phyloP scores from a whole-genome alignment of 2,888 invertebrate species.

The Pilophorus perplexus region DNA sequence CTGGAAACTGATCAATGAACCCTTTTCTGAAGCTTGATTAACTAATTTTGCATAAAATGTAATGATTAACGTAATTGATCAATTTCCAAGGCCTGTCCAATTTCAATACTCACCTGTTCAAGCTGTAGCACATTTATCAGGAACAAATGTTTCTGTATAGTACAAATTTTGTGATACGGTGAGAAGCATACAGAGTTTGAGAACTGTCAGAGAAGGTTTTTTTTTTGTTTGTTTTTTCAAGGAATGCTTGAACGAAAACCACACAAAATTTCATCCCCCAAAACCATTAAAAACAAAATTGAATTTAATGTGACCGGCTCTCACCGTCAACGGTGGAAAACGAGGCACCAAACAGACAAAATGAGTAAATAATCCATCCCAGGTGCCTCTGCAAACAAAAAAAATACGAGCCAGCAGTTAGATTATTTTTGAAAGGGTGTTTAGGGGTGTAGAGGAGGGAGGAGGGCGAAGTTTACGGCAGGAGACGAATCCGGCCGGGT shows the following conservation, averaged over 20 bases:
- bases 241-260: background rate
- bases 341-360: conserved; percentile 44
- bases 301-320: conserved; percentile 43
- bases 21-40: too few relatives aligned
- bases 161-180: too few relatives aligned
- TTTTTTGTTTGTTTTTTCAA: conserved; percentile 1
- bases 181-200: conserved; percentile 43
- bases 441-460: too few relatives aligned
- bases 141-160: too few relatives aligned
- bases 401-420: background rate
- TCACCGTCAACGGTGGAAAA: conserved; percentile 41
- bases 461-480: too few relatives aligned
- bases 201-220: conserved; percentile 40
- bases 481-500: too few relatives aligned
- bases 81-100: too few relatives aligned
- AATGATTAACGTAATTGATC: too few relatives aligned
- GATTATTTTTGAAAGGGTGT: background rate
- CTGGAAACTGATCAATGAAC: too few relatives aligned
- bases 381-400: conserved; percentile 45
- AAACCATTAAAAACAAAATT: conserved; percentile 39
- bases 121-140: too few relatives aligned
- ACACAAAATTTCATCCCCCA: conserved; percentile 14
- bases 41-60: too few relatives aligned
- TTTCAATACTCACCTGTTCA: too few relatives aligned
- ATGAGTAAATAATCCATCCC: conserved; percentile 42